Percentiles rank a stretch among this genome's conserved stretches.
These are phyloP conservation scores for Hylomyscus alleni DNA, from an alignment of 2,797 vertebrate genomes.

Conservation along the genomic window DNA sequence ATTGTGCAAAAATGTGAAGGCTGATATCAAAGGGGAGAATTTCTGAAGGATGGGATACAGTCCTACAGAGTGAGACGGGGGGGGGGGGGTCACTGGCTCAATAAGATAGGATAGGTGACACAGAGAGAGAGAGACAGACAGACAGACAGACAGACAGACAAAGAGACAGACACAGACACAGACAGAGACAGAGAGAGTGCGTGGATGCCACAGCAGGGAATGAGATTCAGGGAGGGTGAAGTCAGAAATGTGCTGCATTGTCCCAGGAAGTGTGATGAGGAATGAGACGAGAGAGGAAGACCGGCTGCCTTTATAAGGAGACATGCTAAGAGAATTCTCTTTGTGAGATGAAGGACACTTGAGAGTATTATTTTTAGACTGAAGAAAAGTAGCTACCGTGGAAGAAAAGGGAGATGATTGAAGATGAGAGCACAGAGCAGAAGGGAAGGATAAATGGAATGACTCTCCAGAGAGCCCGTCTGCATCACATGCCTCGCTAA, in stretches of 20 bases:
- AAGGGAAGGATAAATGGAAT: slow-evolving; percentile 55
- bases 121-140: background rate
- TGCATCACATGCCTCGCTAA: slow-evolving; percentile 56
- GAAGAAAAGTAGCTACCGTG: slow-evolving; percentile 57
- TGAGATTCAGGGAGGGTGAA: background rate
- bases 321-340: slow-evolving; percentile 48
- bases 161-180: background rate
- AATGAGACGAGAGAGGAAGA: background rate
- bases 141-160: too few species aligned
- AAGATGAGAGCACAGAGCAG: slow-evolving; percentile 60
- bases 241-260: background rate
- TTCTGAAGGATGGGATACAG: background rate
- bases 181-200: background rate
- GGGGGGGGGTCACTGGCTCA: background rate
- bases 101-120: too few species aligned
- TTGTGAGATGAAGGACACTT: slow-evolving; percentile 15
- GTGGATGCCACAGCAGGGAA: background rate
- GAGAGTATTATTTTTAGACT: slow-evolving; percentile 66
- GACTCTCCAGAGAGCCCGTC: slow-evolving; percentile 57
- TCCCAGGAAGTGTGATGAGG: background rate
- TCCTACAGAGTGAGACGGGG: too few species aligned
- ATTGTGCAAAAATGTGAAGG: background rate
- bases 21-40: slow-evolving; percentile 31
- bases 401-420: slow-evolving; percentile 60
- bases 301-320: background rate